Base-by-base conservation (phyloP, 2,888 invertebrate species). In the Euzophera pinguis region DNA sequence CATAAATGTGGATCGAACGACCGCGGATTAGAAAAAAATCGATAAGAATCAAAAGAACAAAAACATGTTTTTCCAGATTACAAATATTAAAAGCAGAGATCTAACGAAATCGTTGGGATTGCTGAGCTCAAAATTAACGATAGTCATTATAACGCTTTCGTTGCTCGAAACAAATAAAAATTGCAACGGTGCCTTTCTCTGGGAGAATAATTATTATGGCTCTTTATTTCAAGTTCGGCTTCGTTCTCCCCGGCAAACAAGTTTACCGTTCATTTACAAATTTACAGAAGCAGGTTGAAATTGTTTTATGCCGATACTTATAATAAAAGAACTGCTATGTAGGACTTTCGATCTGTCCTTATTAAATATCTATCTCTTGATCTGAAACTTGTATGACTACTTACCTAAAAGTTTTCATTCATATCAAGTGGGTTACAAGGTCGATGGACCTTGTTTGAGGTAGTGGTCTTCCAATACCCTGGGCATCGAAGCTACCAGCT, bases 61-160 rank as follows among this genome's bases (percentile, higher is more conserved):
- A 52, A 47, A 57, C 55, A 61, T 42, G 61, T 65, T 68, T 65
- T 22, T 63, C 57, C 58, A 58, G 64, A 60, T 64, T 62, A 62
- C 62, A 63, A 66, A 65, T 61, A 66, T 64, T 71, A 67, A 71
- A 67, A 67, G 62, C 60, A 49, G 67, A 69, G 66, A 70, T 71
- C 63, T 63, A 65, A 71, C 65, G 58, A 63, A 73, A 72, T 67
- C 64, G 67, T 63, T 60, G 58, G 67, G 65, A 68, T 71, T 65
- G 63, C 71, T 63, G 67, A 71, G 73, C 69, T 65, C 64, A 48
- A 64, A 73, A 73, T 74, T 72, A 75, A 75, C 67, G 75, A 69
- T 63, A 58, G 66, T 66, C 71, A 75, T 75, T 74, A 74, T 72
- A 65, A 67, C 61, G 67, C 61, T 69, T 65, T 65, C 63, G 62